phyloP scores from a whole-genome alignment of 64 coral and sea anemone species.

The Acropora yongei region DNA sequence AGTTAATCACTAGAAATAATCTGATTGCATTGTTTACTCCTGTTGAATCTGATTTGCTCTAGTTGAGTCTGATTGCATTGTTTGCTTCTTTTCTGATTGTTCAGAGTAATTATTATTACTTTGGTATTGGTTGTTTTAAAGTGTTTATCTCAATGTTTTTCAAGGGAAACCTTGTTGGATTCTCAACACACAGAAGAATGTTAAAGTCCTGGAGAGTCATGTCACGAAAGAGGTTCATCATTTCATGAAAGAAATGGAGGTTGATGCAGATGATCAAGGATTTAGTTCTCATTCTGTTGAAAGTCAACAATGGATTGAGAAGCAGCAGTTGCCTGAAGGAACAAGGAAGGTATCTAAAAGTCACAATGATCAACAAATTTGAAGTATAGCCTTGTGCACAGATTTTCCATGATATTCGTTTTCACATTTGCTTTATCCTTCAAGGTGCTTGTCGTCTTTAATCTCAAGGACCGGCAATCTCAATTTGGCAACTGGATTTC shows the following conservation, averaged over 20 bases:
- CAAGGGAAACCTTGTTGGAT: slow-evolving; percentile 85
- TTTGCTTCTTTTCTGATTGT: not conserved
- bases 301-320: slow-evolving; percentile 53
- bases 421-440: not conserved
- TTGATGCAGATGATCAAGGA: not conserved
- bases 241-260: slow-evolving; percentile 73
- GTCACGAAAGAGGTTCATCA: slow-evolving; percentile 86
- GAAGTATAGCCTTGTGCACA: too few relatives aligned
- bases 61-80: not conserved
- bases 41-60: too few relatives aligned
- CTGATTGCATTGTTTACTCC: too few relatives aligned
- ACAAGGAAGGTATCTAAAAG: slow-evolving; percentile 62
- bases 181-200: slow-evolving; percentile 90
- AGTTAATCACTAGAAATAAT: too few relatives aligned
- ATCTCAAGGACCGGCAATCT: slow-evolving; percentile 91
- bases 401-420: not conserved
- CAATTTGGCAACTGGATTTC: slow-evolving; percentile 97
- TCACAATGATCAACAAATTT: too few relatives aligned
- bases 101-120: not conserved
- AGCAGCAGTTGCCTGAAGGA: slow-evolving; percentile 47
- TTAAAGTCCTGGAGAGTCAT: slow-evolving; percentile 84
- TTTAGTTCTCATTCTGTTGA: not conserved
- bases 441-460: slow-evolving; percentile 94
- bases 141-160: not conserved
- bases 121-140: not conserved